These are phyloP conservation scores for Numenius arquata DNA, from an alignment of 2,113 vertebrate genomes.

Conservation along the genomic window DNA sequence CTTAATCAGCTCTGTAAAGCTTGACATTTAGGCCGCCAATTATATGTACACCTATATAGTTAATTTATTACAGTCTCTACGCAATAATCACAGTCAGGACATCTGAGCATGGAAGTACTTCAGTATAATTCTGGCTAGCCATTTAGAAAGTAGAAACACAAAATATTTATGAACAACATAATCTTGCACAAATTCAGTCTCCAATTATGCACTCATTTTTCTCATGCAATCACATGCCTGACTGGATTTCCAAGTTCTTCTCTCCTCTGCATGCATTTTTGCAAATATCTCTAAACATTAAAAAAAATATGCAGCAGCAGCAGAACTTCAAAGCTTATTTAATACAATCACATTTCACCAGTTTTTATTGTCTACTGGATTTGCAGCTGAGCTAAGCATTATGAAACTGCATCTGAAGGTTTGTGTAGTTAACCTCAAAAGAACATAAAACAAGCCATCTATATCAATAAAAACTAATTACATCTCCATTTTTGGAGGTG, in stretches of 20 bases:
- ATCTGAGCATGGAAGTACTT: background rate
- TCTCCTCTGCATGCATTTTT: background rate
- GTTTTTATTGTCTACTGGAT: constrained; percentile 20
- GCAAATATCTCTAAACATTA: background rate
- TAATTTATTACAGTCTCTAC: background rate
- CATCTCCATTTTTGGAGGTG: background rate
- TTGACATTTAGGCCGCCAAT: background rate
- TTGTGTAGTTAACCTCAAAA: constrained; percentile 36
- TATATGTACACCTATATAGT: background rate
- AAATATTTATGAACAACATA: background rate
- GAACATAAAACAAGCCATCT: background rate
- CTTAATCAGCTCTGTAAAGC: background rate
- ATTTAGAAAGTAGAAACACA: background rate
- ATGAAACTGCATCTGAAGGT: background rate
- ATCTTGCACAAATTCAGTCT: background rate
- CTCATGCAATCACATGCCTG: background rate
- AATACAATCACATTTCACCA: background rate
- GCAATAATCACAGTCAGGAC: background rate
- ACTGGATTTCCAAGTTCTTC: background rate
- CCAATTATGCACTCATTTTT: background rate
- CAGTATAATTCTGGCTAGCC: background rate
- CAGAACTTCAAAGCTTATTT: background rate
- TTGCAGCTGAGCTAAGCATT: constrained; percentile 31
- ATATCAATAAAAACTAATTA: background rate
- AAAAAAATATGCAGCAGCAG: background rate